A percentile compares a stretch with the other conserved stretches of the same genome.
Evolutionary conservation across 2,888 invertebrate genomes (phyloP).

Genomic region (Ashinkailepas kermadecensis): DNA sequence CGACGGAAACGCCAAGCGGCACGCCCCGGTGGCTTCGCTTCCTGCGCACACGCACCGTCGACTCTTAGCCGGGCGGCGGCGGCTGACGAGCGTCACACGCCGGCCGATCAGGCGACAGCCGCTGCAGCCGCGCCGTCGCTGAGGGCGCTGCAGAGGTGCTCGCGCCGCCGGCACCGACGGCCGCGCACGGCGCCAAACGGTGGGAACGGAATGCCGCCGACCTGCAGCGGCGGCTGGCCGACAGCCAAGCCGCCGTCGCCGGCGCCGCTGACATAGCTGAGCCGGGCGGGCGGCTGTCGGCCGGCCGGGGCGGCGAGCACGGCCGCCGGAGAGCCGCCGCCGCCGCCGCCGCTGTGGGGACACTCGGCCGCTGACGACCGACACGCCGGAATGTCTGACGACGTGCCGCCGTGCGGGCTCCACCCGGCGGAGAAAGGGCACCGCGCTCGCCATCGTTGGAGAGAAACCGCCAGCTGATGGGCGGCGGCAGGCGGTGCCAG

Average conservation of each 20-base stretch:
- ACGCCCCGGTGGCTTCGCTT: too few species aligned
- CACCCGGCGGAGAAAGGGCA: too few species aligned
- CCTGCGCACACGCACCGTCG: too few species aligned
- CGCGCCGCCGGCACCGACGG: too few species aligned
- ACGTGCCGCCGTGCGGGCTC: too few species aligned
- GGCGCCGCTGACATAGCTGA: background rate
- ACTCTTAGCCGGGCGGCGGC: background rate
- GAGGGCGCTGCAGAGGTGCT: background rate
- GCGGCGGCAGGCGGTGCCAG: too few species aligned
- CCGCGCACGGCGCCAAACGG: background rate
- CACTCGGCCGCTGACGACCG: too few species aligned
- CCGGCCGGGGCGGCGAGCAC: background rate
- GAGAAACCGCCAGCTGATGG: too few species aligned
- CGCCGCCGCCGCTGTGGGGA: too few species aligned
- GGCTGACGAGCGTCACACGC: background rate
- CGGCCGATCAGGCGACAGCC: background rate
- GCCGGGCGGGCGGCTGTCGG: background rate
- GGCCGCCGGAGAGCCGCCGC: background rate
- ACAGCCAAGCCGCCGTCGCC: background rate
- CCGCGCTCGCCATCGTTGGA: too few species aligned
- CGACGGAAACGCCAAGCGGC: too few species aligned
- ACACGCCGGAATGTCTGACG: too few species aligned
- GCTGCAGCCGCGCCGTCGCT: background rate
- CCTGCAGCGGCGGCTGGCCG: background rate
- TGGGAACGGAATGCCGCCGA: conserved; percentile 5